These are phyloP conservation scores for Plebejus anna DNA, from an alignment of 2,888 invertebrate species.

Conservation along the genomic window DNA sequence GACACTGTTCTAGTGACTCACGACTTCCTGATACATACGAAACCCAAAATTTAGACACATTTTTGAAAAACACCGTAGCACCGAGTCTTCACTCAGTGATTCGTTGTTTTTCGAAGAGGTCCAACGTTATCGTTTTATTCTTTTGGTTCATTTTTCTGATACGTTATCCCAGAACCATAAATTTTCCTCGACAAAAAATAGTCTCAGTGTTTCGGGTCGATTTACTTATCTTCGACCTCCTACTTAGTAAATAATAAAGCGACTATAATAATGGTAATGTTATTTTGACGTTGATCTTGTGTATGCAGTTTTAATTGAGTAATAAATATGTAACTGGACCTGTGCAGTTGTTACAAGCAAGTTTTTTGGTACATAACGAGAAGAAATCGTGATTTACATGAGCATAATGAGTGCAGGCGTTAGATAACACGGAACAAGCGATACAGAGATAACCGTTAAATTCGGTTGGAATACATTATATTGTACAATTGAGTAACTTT, in stretches of 20 bases:
- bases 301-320: background rate
- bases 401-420: background rate
- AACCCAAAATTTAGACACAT: background rate
- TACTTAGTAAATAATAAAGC: background rate
- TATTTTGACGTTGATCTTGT: background rate
- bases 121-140: too few relatives aligned
- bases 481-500: background rate
- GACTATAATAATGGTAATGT: too few relatives aligned
- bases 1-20: background rate
- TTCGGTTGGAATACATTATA: background rate
- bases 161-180: background rate
- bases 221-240: too few relatives aligned
- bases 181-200: too few relatives aligned
- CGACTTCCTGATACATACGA: background rate
- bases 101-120: too few relatives aligned
- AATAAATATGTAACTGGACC: slow-evolving; percentile 2
- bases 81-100: too few relatives aligned
- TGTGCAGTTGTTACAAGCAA: background rate
- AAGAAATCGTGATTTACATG: slow-evolving; percentile 17
- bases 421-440: slow-evolving; percentile 2
- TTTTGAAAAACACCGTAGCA: too few relatives aligned
- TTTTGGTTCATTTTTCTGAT: background rate
- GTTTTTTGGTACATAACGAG: background rate
- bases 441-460: background rate
- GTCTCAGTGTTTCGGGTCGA: background rate